A percentile compares a stretch with the other conserved stretches of the same genome.
Evolutionary conservation across 2,888 invertebrate genomes (phyloP).

Genomic region (Lycophotia porphyrea): DNA sequence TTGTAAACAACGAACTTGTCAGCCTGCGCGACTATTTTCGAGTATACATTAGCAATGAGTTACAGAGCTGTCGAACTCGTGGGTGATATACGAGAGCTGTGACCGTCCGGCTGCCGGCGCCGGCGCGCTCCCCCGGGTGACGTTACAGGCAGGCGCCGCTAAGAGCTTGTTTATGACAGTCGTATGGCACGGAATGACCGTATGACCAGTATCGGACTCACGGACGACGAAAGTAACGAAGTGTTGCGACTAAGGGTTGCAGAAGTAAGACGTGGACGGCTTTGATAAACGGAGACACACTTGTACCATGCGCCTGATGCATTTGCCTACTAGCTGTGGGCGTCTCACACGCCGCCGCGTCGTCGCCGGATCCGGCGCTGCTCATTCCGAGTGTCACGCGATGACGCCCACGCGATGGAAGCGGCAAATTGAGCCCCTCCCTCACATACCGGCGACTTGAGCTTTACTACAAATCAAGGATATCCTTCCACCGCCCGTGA

Average conservation of each 20-base stretch:
- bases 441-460: conserved; percentile 51
- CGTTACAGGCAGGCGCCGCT: conserved; percentile 4
- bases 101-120: neutral
- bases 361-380: neutral
- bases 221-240: neutral
- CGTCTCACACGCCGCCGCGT: neutral
- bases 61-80: conserved; percentile 34
- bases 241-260: neutral
- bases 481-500: conserved; percentile 63
- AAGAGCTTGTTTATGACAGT: conserved; percentile 34
- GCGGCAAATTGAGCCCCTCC: conserved; percentile 57
- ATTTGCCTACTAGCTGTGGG: conserved; percentile 10
- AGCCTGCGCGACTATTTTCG: neutral
- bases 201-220: neutral
- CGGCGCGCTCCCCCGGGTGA: conserved; percentile 33
- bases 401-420: conserved; percentile 65
- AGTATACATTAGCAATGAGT: conserved; percentile 8
- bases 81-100: conserved; percentile 20
- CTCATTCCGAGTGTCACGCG: conserved; percentile 49
- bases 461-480: conserved; percentile 63
- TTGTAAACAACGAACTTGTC: neutral
- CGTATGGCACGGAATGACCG: neutral
- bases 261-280: neutral
- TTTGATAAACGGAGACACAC: neutral
- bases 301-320: neutral